phyloP scores from a whole-genome alignment of 2,113 vertebrate genomes.

The Candoia aspera region DNA sequence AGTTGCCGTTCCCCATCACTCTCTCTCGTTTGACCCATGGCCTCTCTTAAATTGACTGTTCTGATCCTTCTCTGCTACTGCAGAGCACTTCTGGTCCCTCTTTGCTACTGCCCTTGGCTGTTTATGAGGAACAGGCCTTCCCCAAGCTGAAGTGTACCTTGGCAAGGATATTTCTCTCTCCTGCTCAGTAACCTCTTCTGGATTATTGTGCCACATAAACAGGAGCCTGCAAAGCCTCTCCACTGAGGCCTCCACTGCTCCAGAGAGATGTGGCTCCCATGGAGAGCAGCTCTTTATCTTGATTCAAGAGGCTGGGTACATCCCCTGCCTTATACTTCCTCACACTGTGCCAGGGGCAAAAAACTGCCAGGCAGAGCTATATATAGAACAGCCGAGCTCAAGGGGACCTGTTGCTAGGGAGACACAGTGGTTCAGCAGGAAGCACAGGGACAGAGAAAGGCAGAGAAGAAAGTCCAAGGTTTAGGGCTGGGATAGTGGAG shows the following conservation, averaged over 20 bases:
- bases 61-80: neutral
- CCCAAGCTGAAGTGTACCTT: neutral
- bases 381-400: constrained; percentile 59
- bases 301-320: neutral
- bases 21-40: neutral
- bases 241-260: neutral
- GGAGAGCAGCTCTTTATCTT: neutral
- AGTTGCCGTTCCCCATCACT: neutral
- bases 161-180: neutral
- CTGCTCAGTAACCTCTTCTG: neutral
- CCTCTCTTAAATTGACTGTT: neutral
- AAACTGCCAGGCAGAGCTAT: constrained; percentile 59
- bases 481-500: neutral
- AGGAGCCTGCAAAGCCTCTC: neutral
- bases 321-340: neutral
- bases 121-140: neutral
- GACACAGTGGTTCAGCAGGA: constrained; percentile 23
- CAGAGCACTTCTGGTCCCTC: neutral
- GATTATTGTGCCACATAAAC: neutral
- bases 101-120: neutral
- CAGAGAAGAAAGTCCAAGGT: constrained; percentile 7
- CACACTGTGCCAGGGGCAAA: constrained; percentile 29
- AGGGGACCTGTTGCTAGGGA: constrained; percentile 66
- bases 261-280: neutral
- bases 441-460: neutral